phyloP scores from a whole-genome alignment of 2,113 vertebrate genomes.

The Bungarus multicinctus region DNA sequence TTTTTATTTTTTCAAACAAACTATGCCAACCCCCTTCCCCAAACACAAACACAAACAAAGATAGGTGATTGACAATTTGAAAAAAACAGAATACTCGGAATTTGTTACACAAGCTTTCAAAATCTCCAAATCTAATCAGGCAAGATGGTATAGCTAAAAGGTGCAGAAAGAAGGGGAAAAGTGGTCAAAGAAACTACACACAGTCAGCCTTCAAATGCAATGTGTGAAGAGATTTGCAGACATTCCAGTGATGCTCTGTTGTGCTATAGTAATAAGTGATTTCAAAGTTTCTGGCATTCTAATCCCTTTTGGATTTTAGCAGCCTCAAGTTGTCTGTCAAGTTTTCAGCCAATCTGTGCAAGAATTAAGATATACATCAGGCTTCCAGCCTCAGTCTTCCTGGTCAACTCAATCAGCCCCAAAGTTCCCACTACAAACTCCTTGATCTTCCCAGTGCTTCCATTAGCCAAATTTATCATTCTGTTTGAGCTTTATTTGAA shows the following conservation, averaged over 20 bases:
- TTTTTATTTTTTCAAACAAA: neutral
- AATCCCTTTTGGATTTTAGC: neutral
- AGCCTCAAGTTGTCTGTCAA: neutral
- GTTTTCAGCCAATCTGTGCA: neutral
- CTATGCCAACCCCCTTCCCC: neutral
- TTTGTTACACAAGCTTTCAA: neutral
- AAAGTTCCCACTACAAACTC: neutral
- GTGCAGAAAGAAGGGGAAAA: no score
- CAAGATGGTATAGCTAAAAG: neutral
- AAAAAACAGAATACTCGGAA: neutral
- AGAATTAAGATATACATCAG: neutral
- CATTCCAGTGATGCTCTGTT: neutral
- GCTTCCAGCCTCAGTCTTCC: neutral
- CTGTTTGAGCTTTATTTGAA: neutral
- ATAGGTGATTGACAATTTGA: neutral
- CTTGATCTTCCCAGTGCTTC: neutral
- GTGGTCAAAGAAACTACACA: no score
- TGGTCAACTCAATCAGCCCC: neutral
- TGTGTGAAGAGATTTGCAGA: no score
- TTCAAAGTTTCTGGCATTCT: neutral
- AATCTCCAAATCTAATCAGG: neutral
- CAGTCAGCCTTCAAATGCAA: no score
- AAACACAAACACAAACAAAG: neutral
- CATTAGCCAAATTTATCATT: neutral
- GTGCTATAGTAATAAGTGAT: neutral